These are phyloP conservation scores for Fregata magnificens DNA, from an alignment of 2,113 vertebrate species.

Conservation along the genomic window DNA sequence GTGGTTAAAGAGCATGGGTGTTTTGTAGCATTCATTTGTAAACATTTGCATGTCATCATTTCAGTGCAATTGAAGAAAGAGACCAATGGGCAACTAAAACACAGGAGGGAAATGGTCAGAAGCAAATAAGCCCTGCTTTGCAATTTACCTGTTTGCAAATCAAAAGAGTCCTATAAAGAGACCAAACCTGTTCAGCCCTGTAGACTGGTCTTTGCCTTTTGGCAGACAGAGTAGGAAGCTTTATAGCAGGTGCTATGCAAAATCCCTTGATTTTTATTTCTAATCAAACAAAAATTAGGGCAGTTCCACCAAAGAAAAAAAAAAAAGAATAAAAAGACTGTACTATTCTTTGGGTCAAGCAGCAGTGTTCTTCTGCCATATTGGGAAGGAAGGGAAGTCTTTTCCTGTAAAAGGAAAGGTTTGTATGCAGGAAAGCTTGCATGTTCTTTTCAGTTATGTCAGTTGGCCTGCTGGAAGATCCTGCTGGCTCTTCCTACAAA, in stretches of 20 bases:
- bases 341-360: not conserved
- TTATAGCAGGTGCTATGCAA: not conserved
- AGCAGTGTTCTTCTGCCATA: not conserved
- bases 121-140: not conserved
- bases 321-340: not conserved
- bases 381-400: not conserved
- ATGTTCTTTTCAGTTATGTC: not conserved
- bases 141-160: not conserved
- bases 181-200: not conserved
- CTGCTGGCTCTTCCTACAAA: not conserved
- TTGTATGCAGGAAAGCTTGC: not conserved
- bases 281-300: not conserved
- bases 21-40: not conserved
- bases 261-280: not conserved
- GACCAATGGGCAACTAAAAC: not conserved
- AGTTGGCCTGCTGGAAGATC: not conserved
- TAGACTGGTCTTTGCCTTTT: not conserved
- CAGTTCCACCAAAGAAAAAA: not conserved
- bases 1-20: not conserved
- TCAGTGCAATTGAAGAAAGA: not conserved
- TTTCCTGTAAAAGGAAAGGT: not conserved
- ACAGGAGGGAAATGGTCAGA: not conserved
- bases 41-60: not conserved
- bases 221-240: not conserved
- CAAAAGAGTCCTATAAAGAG: not conserved